Evolutionary conservation across 2,888 invertebrate species (phyloP).

Genomic region (Cremastinae sp.): DNA sequence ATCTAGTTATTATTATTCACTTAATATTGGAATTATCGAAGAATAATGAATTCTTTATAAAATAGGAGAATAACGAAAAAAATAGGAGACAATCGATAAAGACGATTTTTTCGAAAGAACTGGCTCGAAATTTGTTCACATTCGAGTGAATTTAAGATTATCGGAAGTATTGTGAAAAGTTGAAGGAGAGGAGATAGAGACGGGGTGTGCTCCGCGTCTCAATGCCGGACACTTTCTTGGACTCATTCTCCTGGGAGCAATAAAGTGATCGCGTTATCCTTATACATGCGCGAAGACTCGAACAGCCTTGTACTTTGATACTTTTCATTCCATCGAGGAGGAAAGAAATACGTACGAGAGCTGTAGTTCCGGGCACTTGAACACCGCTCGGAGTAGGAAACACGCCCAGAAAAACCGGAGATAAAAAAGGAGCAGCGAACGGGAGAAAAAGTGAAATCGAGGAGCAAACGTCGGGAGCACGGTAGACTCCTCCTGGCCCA

Average conservation of each 20-base stretch:
- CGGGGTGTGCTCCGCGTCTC: no score
- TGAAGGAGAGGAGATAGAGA: no score
- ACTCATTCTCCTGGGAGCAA: conserved; percentile 47
- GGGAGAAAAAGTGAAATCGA: conserved; percentile 8
- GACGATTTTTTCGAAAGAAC: conserved; percentile 17
- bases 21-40: no score
- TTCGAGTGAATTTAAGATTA: conserved; percentile 39
- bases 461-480: conserved; percentile 27
- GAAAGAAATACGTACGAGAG: conserved; percentile 33
- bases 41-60: no score
- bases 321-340: conserved; percentile 21
- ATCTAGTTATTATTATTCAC: no score
- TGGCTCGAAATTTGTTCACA: not conserved
- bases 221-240: conserved; percentile 52
- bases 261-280: conserved; percentile 60
- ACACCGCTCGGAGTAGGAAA: conserved; percentile 38
- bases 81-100: no score
- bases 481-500: conserved; percentile 47
- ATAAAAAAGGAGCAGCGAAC: conserved; percentile 18
- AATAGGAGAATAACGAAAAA: no score
- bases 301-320: conserved; percentile 40
- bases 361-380: conserved; percentile 41
- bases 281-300: conserved; percentile 33
- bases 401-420: conserved; percentile 17
- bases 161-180: conserved; percentile 10